Percentiles rank a stretch among this genome's conserved stretches.
These are phyloP conservation scores for Copsychus sechellarum DNA, from an alignment of 2,113 vertebrate species.

Conservation along the genomic window DNA sequence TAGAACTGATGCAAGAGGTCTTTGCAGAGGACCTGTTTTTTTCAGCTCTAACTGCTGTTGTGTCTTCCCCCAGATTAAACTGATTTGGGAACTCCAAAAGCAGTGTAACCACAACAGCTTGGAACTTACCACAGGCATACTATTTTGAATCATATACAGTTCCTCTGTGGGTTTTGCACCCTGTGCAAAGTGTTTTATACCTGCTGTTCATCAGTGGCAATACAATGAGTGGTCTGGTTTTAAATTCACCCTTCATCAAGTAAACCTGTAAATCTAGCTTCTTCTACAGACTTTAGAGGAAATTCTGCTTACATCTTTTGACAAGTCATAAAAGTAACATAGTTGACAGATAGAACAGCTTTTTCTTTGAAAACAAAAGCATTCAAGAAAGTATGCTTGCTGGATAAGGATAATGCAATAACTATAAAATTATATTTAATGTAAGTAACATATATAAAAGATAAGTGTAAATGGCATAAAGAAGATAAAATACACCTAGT, in stretches of 20 bases:
- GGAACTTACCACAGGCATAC: background rate
- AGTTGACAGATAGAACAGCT: background rate
- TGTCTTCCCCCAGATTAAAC: background rate
- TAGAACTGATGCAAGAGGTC: background rate
- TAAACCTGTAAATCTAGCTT: background rate
- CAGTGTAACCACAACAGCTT: background rate
- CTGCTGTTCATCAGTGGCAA: background rate
- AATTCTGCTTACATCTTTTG: background rate
- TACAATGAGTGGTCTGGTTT: background rate
- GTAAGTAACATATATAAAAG: background rate
- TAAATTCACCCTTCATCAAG: background rate
- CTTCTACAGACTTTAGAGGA: background rate
- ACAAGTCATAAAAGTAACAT: background rate
- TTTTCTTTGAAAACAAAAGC: background rate
- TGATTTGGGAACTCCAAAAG: background rate
- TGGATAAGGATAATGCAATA: background rate
- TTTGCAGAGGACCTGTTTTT: background rate
- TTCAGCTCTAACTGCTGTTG: background rate
- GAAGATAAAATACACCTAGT: background rate
- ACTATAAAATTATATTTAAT: background rate
- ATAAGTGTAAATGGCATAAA: background rate
- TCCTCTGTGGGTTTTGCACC: background rate
- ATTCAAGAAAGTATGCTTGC: background rate
- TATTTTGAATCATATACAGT: background rate
- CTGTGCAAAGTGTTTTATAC: background rate